A percentile compares a stretch with the other conserved stretches of the same genome.
Evolutionary conservation across 2,113 vertebrate species (phyloP).

Genomic region (Campylomormyrus numenius): DNA sequence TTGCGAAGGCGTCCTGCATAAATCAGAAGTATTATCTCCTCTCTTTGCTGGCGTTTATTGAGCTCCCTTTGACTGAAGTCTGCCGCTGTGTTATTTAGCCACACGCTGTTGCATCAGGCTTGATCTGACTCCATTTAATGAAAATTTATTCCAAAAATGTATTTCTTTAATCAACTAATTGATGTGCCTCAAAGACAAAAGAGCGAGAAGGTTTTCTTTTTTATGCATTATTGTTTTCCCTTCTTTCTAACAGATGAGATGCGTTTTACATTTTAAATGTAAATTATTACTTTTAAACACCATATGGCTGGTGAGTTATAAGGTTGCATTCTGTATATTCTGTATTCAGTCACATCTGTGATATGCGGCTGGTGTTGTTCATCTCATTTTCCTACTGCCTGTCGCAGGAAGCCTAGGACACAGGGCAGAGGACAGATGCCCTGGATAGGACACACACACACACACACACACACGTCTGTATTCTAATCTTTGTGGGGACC

Average conservation of each 20-base stretch:
- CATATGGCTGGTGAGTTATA: background rate
- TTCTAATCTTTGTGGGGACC: background rate
- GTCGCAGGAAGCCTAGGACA: background rate
- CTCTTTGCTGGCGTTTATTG: background rate
- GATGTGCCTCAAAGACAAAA: background rate
- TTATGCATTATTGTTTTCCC: background rate
- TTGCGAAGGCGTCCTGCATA: background rate
- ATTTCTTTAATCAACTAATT: background rate
- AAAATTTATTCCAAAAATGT: slow-evolving; percentile 7
- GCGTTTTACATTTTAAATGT: background rate
- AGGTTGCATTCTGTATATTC: background rate
- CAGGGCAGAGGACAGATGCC: background rate
- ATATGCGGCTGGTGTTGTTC: background rate
- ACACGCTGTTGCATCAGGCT: background rate
- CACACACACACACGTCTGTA: background rate
- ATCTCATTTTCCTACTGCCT: background rate
- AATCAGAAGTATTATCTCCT: background rate
- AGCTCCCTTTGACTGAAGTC: background rate
- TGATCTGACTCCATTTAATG: slow-evolving; percentile 4
- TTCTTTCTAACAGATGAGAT: background rate
- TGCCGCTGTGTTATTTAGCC: background rate
- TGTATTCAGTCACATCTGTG: background rate
- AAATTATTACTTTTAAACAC: background rate
- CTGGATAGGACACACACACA: background rate
- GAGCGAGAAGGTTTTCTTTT: background rate